Base-by-base conservation (phyloP, 2,113 vertebrate species). In the Spilogale gracilis region DNA sequence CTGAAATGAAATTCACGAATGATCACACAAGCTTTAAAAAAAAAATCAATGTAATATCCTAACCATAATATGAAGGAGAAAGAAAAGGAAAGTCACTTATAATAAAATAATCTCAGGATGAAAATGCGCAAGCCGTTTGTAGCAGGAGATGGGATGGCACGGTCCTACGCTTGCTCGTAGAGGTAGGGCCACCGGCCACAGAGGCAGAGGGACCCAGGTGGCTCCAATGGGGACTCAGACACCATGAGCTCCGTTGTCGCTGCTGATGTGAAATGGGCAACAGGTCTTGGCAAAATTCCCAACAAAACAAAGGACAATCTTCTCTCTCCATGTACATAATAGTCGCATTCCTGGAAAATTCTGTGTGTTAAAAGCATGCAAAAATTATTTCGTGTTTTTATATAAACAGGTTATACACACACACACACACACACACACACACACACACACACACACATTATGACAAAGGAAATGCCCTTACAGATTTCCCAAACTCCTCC, bases 311-410 rank as follows among this genome's bases (percentile, higher is more conserved):
- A 94, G 83, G 94, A 61, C 74, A 38, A 45, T 94, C 69, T 88
- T 96, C 81, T 58, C 56, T 58, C 63, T 54, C 61, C 1, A 0
- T 63, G 65, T 12, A 38, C 48, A 32, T 52, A 81, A 84, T 50
- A 76, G 91, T 48, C 17, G 4, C 18, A 2, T 84, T 88, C 79
- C 93, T 95, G 61, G 96, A 58, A 94, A 92, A 94, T 32, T 93
- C 81, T 86, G 43, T 78, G 89, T 81, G 17, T 92, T 60, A 71
- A 67, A 96, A 81, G 52, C 95, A 27, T 54, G 83, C 89, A 92
- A 78, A 93, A 87, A 61, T 88, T 25, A 90, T 95, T 63, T 83
- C 10, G 71, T 91, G 83, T 94, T 95, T 93, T 61, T 93, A 86
- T 61, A 76, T 82, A 96, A 97, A 92, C 83, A 95, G 83, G 54